Conservation (phyloP, 2,797 vertebrate genomes). For the Emydoidea blandingii region DNA sequence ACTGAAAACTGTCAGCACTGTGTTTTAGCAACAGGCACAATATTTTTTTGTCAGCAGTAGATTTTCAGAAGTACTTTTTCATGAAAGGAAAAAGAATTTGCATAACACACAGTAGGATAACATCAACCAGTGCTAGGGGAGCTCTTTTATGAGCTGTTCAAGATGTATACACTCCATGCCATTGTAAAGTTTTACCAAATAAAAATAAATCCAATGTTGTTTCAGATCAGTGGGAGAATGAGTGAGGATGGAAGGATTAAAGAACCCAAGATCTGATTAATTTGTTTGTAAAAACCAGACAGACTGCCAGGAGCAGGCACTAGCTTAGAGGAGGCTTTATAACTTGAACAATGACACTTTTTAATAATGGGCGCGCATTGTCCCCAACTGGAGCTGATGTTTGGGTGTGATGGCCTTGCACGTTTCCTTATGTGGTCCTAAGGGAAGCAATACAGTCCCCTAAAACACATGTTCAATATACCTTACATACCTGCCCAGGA, state of each 20-base stretch:
- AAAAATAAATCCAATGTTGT: neutral
- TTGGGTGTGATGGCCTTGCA: neutral
- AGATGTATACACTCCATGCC: accelerated
- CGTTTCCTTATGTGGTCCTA: neutral
- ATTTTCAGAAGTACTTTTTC: neutral
- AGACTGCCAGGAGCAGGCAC: neutral
- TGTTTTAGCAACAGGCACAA: neutral
- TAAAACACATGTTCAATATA: neutral
- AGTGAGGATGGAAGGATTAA: neutral
- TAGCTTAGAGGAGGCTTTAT: neutral
- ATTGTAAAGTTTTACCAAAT: neutral
- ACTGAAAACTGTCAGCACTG: accelerated
- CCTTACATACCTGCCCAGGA: neutral
- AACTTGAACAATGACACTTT: neutral
- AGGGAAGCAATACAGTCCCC: neutral
- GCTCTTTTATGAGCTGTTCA: accelerated
- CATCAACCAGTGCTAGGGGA: neutral
- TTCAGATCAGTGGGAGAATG: accelerated
- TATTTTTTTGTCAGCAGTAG: neutral
- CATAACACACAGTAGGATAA: neutral
- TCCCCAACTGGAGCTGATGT: neutral
- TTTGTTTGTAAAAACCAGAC: neutral
- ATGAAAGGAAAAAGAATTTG: neutral
- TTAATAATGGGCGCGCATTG: neutral
- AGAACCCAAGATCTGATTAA: neutral